Evolutionary conservation across 2,888 invertebrate species (phyloP).

Genomic region (Heliconius sara): DNA sequence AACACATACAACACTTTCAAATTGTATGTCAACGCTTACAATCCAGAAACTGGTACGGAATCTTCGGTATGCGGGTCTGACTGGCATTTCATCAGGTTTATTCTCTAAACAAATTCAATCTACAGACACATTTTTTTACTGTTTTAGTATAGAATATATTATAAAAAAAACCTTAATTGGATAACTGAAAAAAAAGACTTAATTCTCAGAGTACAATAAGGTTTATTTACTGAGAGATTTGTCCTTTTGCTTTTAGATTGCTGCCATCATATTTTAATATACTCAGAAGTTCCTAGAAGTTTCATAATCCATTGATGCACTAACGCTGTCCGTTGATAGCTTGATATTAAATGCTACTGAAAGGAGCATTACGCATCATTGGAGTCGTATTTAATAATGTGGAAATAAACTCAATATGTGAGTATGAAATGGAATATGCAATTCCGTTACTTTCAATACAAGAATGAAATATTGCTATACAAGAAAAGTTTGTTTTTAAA

Average conservation of each 20-base stretch:
- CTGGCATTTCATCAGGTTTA: no score
- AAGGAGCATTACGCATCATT: constrained; percentile 2
- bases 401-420: constrained; percentile 8
- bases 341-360: constrained; percentile 10
- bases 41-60: no score
- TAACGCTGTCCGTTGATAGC: constrained; percentile 2
- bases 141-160: no score
- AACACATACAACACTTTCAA: no score
- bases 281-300: neutral
- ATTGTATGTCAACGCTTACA: no score
- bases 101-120: no score
- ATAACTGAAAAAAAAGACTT: no score
- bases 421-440: constrained; percentile 2
- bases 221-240: neutral
- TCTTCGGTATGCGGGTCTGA: no score
- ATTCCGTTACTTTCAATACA: neutral
- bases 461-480: neutral
- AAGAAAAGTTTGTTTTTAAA: neutral
- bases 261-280: constrained; percentile 6
- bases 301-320: constrained; percentile 14
- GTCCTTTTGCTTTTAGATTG: neutral
- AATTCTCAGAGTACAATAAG: neutral
- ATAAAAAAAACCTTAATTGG: no score
- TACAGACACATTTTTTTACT: no score
- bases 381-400: constrained; percentile 3